Evolutionary conservation across 2,888 invertebrate genomes (phyloP).

Genomic region (Anticlea derivata): DNA sequence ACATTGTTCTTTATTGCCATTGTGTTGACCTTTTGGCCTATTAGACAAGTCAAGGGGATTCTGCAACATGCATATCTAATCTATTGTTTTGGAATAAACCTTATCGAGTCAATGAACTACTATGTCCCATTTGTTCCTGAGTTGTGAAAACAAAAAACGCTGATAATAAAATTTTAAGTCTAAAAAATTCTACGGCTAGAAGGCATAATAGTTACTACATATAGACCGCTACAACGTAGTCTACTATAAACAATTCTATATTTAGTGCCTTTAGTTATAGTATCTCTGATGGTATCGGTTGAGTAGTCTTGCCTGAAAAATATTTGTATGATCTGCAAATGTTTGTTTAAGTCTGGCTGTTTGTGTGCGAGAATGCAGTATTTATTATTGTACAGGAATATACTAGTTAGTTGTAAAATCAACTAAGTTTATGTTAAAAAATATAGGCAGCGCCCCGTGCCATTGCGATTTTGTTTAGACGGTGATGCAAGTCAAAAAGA

Average conservation of each 20-base stretch:
- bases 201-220: too few species aligned
- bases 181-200: not conserved
- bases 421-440: too few species aligned
- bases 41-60: slow-evolving; percentile 4
- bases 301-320: slow-evolving; percentile 11
- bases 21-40: slow-evolving; percentile 4
- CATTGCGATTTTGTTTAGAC: too few species aligned
- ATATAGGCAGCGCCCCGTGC: too few species aligned
- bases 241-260: not conserved
- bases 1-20: slow-evolving; percentile 2
- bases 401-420: not conserved
- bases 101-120: not conserved
- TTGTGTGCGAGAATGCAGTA: not conserved
- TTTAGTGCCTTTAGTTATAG: not conserved
- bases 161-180: not conserved
- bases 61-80: slow-evolving; percentile 1
- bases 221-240: too few species aligned
- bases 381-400: slow-evolving; percentile 9
- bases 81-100: not conserved
- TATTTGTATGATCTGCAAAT: too few species aligned
- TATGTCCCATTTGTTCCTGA: slow-evolving; percentile 1
- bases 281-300: slow-evolving; percentile 9
- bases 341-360: slow-evolving; percentile 9
- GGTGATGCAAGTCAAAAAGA: too few species aligned
- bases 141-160: not conserved